Evolutionary conservation across 2,113 vertebrate species (phyloP).

Genomic region (Odontophorus gujanensis): DNA sequence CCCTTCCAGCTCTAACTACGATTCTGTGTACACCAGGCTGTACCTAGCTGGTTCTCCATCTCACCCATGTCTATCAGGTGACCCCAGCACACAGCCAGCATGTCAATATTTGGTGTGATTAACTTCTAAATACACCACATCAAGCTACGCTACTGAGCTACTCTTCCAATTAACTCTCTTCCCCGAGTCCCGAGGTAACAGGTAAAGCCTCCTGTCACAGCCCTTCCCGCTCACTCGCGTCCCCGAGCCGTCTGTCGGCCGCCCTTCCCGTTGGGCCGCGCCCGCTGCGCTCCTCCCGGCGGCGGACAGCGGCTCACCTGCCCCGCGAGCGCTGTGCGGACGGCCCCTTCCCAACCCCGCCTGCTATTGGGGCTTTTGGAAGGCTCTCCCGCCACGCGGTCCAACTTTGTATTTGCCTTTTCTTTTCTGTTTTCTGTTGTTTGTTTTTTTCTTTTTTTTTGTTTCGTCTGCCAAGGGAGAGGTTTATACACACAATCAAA

Average conservation of each 20-base stretch:
- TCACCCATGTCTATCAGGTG: not conserved
- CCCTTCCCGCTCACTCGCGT: constrained; percentile 6
- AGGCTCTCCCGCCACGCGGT: not conserved
- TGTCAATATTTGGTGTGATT: constrained; percentile 53
- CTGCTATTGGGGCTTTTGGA: not conserved
- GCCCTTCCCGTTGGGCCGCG: too few species aligned
- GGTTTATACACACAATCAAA: not conserved
- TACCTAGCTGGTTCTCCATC: not conserved
- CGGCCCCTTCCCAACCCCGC: not conserved
- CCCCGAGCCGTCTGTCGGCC: not conserved
- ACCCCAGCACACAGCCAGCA: not conserved
- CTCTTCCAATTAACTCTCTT: not conserved
- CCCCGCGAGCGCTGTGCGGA: not conserved
- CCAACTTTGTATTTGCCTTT: not conserved
- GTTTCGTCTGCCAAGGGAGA: constrained; percentile 5
- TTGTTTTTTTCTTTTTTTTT: not conserved
- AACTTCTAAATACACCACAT: not conserved
- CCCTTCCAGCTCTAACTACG: too few species aligned
- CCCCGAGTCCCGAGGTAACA: not conserved
- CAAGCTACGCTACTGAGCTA: not conserved
- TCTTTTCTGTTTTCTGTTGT: too few species aligned
- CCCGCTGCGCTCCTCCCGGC: too few species aligned
- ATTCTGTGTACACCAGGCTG: not conserved
- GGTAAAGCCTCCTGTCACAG: constrained; percentile 2
- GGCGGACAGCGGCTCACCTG: not conserved